Evolutionary conservation across 2,797 vertebrate genomes (phyloP).

Genomic region (Glossophaga mutica): DNA sequence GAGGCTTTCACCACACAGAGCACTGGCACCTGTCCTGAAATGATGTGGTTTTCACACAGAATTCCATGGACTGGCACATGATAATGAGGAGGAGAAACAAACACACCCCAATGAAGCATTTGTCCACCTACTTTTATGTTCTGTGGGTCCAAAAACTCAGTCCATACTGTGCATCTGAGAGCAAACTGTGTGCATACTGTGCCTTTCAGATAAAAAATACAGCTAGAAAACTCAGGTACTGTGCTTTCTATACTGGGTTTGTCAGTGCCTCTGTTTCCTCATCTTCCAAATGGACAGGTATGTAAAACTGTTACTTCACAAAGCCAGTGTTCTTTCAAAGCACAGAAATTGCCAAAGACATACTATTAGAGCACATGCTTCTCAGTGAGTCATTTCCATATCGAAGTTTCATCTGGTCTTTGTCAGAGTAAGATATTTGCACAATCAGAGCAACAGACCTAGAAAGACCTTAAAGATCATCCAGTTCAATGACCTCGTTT

Average conservation of each 20-base stretch:
- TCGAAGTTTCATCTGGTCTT: not conserved
- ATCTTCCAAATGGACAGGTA: not conserved
- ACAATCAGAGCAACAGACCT: not conserved
- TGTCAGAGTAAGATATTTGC: not conserved
- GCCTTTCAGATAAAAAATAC: not conserved
- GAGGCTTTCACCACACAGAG: not conserved
- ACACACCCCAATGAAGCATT: not conserved
- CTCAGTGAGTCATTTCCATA: not conserved
- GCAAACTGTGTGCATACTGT: not conserved
- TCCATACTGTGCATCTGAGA: not conserved
- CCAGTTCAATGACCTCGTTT: not conserved
- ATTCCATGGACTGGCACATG: not conserved
- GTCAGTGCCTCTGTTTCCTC: not conserved
- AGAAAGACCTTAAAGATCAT: not conserved
- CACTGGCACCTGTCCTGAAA: fast-evolving
- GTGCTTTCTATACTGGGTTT: not conserved
- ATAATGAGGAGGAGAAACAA: not conserved
- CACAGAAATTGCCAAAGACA: not conserved
- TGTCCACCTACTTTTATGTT: not conserved
- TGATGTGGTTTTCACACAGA: not conserved
- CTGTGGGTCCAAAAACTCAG: not conserved
- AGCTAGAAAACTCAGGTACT: not conserved
- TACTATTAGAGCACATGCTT: not conserved
- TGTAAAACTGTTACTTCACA: not conserved
- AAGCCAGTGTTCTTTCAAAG: not conserved